These are phyloP conservation scores for Thryonomys swinderianus DNA, from an alignment of 2,113 vertebrate species.

Conservation along the genomic window DNA sequence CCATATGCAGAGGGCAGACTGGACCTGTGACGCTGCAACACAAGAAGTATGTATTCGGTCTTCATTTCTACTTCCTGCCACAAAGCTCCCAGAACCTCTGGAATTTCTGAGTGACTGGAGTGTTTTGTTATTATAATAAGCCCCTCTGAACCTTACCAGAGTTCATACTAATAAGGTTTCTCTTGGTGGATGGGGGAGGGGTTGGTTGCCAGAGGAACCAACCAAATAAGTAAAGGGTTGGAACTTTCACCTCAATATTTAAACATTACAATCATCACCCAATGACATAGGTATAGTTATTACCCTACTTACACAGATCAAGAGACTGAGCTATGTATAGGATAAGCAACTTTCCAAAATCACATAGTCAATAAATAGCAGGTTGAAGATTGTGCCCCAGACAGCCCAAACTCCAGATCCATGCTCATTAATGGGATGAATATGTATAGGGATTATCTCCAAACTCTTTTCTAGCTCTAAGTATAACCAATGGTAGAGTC, in stretches of 20 bases:
- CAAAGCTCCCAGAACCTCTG: not conserved
- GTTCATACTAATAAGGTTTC: not conserved
- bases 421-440: not conserved
- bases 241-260: conserved; percentile 29
- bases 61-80: not conserved
- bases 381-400: not conserved
- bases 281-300: not conserved
- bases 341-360: conserved; percentile 2
- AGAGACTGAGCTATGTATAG: not conserved
- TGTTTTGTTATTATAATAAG: not conserved
- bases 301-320: not conserved
- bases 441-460: conserved; percentile 8
- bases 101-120: not conserved
- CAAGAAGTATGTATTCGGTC: not conserved
- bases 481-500: not conserved
- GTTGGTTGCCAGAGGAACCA: not conserved
- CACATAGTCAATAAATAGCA: not conserved
- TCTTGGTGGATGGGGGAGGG: not conserved
- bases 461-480: not conserved
- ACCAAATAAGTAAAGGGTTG: not conserved
- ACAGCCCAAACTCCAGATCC: not conserved
- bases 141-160: not conserved
- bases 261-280: not conserved
- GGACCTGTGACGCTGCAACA: not conserved
- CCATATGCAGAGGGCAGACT: not conserved